Evolutionary conservation across 2,888 invertebrate species (phyloP).

Genomic region (Patella caerulea): DNA sequence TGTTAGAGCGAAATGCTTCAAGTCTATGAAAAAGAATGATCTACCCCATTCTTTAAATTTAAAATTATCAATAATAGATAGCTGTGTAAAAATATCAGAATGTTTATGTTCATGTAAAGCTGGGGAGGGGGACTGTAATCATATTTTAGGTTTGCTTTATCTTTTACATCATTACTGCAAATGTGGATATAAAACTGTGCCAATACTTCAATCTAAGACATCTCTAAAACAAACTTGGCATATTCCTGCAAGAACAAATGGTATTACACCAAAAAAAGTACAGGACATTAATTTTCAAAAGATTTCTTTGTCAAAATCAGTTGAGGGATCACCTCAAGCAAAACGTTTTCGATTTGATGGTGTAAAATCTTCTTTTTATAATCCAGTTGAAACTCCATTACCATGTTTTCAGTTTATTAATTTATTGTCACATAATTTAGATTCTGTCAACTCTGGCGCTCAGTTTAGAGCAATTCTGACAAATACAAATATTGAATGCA

Average conservation of each 20-base stretch:
- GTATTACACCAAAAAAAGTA: not conserved
- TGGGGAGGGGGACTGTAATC: not conserved
- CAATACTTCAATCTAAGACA: not conserved
- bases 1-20: not conserved
- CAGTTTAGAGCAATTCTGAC: not conserved
- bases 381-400: not conserved
- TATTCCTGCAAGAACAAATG: not conserved
- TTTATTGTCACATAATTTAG: not conserved
- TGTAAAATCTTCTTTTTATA: not conserved
- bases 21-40: constrained; percentile 2
- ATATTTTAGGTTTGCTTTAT: not conserved
- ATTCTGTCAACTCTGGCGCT: not conserved
- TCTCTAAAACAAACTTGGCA: not conserved
- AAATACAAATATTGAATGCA: not conserved
- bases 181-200: not conserved
- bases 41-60: not conserved
- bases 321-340: not conserved
- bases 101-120: not conserved
- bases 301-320: not conserved
- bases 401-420: not conserved
- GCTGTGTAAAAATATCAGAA: not conserved
- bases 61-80: not conserved
- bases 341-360: not conserved
- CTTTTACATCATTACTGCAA: not conserved
- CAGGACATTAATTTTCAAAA: not conserved